These are phyloP conservation scores for Epicauta chinensis DNA, from an alignment of 1,140 invertebrate genomes.

Conservation along the genomic window DNA sequence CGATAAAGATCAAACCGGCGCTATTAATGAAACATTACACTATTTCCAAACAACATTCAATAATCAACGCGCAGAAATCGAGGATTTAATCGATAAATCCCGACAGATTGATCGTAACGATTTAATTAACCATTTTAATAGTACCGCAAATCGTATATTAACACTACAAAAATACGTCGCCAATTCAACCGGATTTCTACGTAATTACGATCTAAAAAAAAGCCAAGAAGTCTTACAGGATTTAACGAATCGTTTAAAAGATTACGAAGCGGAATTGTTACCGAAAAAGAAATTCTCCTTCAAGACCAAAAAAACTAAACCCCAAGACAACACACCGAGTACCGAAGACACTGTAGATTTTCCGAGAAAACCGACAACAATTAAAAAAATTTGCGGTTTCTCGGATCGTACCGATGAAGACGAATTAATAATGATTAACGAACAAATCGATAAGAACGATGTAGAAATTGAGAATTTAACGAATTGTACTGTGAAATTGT, in stretches of 20 bases:
- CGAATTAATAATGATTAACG: constrained; percentile 54
- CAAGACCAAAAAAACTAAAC: constrained; percentile 53
- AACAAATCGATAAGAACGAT: constrained; percentile 74
- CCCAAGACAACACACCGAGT: constrained; percentile 25
- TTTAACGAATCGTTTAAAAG: constrained; percentile 62
- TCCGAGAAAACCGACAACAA: constrained; percentile 5
- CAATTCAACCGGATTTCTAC: constrained; percentile 75
- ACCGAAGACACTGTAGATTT: constrained; percentile 15
- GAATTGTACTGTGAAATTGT: constrained; percentile 69
- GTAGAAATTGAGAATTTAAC: constrained; percentile 70
- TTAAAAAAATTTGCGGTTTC: constrained; percentile 51
- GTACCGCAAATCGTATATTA: constrained; percentile 61
- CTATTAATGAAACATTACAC: constrained; percentile 52
- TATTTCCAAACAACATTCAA: constrained; percentile 55
- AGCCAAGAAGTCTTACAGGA: constrained; percentile 72
- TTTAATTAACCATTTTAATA: constrained; percentile 62
- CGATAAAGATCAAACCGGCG: constrained; percentile 45
- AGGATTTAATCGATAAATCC: constrained; percentile 44
- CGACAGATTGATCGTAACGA: constrained; percentile 46
- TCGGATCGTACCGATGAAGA: constrained; percentile 56
- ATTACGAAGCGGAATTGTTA: constrained; percentile 66
- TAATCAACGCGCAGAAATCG: constrained; percentile 49
- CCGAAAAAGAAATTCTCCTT: constrained; percentile 94
- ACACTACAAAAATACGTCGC: constrained; percentile 76
- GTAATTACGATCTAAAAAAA: constrained; percentile 72